phyloP scores from a whole-genome alignment of 2,888 invertebrate species.

The Invenusta paracnida region DNA sequence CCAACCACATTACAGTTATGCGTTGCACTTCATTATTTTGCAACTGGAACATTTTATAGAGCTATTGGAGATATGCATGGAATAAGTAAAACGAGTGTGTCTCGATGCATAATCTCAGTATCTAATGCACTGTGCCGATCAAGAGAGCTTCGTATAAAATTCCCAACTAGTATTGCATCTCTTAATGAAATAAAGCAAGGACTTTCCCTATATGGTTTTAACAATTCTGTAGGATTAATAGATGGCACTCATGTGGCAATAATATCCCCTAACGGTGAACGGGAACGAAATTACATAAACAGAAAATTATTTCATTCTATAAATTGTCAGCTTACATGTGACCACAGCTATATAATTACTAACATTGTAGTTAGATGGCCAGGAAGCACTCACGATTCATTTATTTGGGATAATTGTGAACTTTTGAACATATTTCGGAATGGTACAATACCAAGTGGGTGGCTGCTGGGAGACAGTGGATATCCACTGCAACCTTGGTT shows the following conservation, averaged over 20 bases:
- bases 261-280: background rate
- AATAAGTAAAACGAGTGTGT: background rate
- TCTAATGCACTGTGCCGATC: background rate
- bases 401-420: background rate
- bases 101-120: background rate
- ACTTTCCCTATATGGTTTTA: background rate
- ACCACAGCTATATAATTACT: background rate
- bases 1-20: background rate
- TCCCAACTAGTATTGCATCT: background rate
- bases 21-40: background rate
- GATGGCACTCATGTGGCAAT: background rate
- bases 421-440: background rate
- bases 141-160: background rate
- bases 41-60: background rate
- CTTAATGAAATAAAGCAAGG: background rate
- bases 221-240: background rate
- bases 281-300: background rate
- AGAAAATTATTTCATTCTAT: background rate
- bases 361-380: background rate
- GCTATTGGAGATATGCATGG: background rate
- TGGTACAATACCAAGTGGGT: conserved; percentile 21
- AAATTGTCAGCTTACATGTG: background rate
- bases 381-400: conserved; percentile 7
- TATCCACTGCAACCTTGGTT: conserved; percentile 12
- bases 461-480: background rate